Evolutionary conservation across 2,113 vertebrate genomes (phyloP).

Genomic region (Pica pica): DNA sequence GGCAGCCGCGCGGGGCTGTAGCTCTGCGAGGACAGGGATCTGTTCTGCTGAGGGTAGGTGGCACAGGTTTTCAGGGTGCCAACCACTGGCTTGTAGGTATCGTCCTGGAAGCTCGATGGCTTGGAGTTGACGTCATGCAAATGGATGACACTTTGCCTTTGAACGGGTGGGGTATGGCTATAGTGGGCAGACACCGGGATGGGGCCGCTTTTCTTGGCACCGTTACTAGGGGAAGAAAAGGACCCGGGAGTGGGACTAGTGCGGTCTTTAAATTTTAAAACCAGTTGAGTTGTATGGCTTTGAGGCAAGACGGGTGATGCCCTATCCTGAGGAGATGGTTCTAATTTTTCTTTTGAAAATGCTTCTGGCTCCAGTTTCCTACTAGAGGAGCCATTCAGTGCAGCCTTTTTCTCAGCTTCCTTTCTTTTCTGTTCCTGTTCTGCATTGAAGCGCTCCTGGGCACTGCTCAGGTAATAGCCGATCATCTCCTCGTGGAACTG

Average conservation of each 20-base stretch:
- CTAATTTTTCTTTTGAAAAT: conserved; percentile 76
- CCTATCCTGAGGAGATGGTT: conserved; percentile 83
- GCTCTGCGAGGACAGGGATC: conserved; percentile 93
- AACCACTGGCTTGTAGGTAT: conserved; percentile 83
- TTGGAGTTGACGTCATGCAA: conserved; percentile 86
- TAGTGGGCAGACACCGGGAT: conserved; percentile 87
- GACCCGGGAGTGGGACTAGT: conserved; percentile 81
- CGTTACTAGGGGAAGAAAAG: conserved; percentile 82
- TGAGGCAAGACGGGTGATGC: conserved; percentile 84
- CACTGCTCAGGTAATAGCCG: conserved; percentile 92
- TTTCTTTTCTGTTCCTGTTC: conserved; percentile 95
- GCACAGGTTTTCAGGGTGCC: conserved; percentile 92
- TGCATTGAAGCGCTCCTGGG: conserved; percentile 95
- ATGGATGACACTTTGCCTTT: conserved; percentile 95
- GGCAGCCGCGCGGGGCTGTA: conserved; percentile 90
- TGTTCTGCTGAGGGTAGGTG: conserved; percentile 97
- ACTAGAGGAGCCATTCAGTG: conserved; percentile 46
- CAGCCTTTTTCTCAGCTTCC: conserved; percentile 76
- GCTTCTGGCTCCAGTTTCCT: conserved; percentile 73
- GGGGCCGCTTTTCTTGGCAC: conserved; percentile 80
- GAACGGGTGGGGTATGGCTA: conserved; percentile 91
- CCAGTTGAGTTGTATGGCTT: conserved; percentile 82
- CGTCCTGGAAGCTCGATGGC: conserved; percentile 85
- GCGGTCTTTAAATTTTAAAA: conserved; percentile 85
- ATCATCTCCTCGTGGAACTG: conserved; percentile 99